These are phyloP conservation scores for Trichosurus vulpecula DNA, from an alignment of 2,797 vertebrate species.

Conservation along the genomic window DNA sequence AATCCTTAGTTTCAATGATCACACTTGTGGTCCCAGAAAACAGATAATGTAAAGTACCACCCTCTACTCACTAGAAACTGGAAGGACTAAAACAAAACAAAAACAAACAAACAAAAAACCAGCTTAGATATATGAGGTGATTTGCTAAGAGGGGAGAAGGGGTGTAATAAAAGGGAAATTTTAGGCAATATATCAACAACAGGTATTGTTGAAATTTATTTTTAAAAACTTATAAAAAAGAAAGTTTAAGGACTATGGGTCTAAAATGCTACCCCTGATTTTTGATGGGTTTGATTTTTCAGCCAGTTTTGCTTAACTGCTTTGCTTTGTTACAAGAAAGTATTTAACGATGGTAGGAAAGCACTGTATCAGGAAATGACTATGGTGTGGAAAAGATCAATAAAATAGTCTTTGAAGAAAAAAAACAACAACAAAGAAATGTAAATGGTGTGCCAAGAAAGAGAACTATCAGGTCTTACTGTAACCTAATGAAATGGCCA, in stretches of 20 bases:
- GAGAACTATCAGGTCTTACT: background rate
- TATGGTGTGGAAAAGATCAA: background rate
- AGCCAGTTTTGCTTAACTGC: background rate
- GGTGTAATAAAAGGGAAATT: background rate
- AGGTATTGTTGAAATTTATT: background rate
- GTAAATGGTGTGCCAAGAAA: background rate
- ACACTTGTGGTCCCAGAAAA: background rate
- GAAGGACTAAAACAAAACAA: background rate
- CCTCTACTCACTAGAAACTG: background rate
- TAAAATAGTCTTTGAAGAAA: constrained; percentile 1
- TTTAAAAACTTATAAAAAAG: background rate
- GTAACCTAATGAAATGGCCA: background rate
- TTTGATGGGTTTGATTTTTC: background rate
- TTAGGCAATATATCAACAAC: background rate
- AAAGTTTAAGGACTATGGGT: background rate
- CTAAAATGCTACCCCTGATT: background rate
- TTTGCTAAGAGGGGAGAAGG: background rate
- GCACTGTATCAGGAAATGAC: background rate
- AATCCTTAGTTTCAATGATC: background rate
- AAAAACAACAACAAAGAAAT: background rate
- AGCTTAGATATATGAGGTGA: background rate
- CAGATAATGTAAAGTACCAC: background rate
- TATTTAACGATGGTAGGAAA: background rate
- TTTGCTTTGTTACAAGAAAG: background rate
- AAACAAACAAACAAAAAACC: background rate